These are phyloP conservation scores for Pimpla rufipes DNA, from an alignment of 2,888 invertebrate species.

Conservation along the genomic window DNA sequence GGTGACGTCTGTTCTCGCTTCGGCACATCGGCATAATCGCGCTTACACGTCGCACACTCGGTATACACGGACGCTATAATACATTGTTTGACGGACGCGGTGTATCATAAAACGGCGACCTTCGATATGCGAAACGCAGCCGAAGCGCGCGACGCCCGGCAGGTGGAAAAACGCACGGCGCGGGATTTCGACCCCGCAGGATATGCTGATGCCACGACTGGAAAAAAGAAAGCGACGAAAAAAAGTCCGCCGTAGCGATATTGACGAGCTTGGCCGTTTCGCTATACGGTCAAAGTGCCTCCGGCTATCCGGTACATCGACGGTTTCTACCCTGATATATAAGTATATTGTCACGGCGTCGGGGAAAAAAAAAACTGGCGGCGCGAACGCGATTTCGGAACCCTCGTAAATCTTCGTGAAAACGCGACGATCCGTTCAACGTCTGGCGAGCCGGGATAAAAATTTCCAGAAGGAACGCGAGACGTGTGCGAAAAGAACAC, in stretches of 20 bases:
- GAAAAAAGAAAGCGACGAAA: not conserved
- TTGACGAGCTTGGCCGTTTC: not conserved
- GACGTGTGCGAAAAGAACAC: no score
- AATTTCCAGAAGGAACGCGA: no score
- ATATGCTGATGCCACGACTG: not conserved
- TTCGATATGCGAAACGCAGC: not conserved
- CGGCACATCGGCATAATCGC: constrained; percentile 49
- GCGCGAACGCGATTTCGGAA: no score
- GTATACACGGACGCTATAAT: constrained; percentile 19
- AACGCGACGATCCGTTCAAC: no score
- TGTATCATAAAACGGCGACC: constrained; percentile 12
- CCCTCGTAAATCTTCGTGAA: no score
- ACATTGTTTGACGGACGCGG: constrained; percentile 3
- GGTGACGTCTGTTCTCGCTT: constrained; percentile 52
- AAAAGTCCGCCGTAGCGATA: not conserved
- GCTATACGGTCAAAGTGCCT: not conserved
- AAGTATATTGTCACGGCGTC: not conserved
- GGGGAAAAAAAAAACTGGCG: no score
- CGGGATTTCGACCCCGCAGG: not conserved
- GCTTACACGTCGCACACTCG: not conserved
- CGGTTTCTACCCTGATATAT: not conserved
- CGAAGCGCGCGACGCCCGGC: not conserved
- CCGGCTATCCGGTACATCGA: not conserved
- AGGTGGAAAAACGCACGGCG: not conserved
- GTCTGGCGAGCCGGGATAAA: no score